Base-by-base conservation (phyloP, 2,888 invertebrate genomes). In the Sminthurinus aureus region DNA sequence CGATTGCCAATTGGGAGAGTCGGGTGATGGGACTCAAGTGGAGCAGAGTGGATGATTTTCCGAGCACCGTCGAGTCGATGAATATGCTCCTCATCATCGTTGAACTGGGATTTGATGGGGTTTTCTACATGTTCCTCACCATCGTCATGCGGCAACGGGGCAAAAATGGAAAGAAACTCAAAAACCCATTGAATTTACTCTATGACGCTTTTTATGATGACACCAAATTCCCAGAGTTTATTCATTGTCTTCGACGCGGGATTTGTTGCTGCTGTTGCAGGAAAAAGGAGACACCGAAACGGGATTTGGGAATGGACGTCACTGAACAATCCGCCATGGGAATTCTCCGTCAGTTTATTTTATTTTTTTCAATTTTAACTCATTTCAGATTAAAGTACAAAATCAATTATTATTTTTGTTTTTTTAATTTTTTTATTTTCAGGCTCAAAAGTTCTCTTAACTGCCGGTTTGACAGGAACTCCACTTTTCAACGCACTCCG, bases 1-100 rank as follows among this genome's bases (percentile, higher is more conserved):
- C 80, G 9, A 80, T 85, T 38, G 84, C 85, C 13, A 82, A 79
- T 24, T 85, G 84, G 84, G 85, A 85, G 52, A 67, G 84, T 9
- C 11, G 79, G 18, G 84, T 80, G 1, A 38, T 84, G 20, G 84
- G 84, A 13, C 12, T 77, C 3, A 66, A 79, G 1, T 84, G 84
- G 84, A 50, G 22, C 8, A 82, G 82, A 18, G 38, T 84, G 80
- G 58, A 24, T 15, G 82, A 82, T 13, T 84, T 80, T n/a, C 82
- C 84, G 2, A 80, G 66, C 24, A 66, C 79, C 0, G 69, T 83
- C 0, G 82, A 84, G 58, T 84, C 84, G n/a, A 58, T 80, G 26
- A 84, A 84, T 51, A 52, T 84, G 71, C 80, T 82, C n/a, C 66
- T 79, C 13, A 82, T 84, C 38, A 20, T 84, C 11, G 22, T 66